These are phyloP conservation scores for Heliornis fulica DNA, from an alignment of 2,113 vertebrate genomes.

Conservation along the genomic window DNA sequence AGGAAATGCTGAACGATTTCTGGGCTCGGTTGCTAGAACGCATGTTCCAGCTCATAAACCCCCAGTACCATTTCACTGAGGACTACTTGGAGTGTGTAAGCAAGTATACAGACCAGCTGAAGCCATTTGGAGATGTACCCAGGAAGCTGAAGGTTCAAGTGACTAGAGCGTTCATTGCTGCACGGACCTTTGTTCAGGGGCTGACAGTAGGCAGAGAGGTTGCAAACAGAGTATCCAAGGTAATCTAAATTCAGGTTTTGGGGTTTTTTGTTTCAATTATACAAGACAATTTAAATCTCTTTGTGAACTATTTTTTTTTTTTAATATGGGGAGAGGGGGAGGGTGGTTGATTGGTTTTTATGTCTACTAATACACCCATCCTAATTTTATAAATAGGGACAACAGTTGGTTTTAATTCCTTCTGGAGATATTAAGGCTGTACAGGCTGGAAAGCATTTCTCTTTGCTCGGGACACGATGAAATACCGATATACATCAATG, in stretches of 20 bases:
- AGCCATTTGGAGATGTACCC: conserved; percentile 94
- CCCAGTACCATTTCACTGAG: conserved; percentile 90
- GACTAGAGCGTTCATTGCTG: conserved; percentile 91
- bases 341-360: background rate
- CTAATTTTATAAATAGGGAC: background rate
- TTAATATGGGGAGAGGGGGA: background rate
- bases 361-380: background rate
- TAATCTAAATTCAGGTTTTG: conserved; percentile 70
- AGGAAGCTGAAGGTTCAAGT: conserved; percentile 94
- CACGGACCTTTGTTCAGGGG: conserved; percentile 94
- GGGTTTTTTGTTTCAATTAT: background rate
- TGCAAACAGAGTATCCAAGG: conserved; percentile 95
- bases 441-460: background rate
- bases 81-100: conserved; percentile 96
- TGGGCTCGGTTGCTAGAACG: conserved; percentile 92
- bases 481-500: background rate
- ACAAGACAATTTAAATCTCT: background rate
- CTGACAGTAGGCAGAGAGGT: conserved; percentile 94
- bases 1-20: conserved; percentile 97
- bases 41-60: conserved; percentile 96
- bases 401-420: background rate
- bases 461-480: background rate
- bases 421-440: background rate
- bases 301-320: background rate
- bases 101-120: conserved; percentile 95